Evolutionary conservation across 2,888 invertebrate genomes (phyloP).

Genomic region (Acronicta alni): DNA sequence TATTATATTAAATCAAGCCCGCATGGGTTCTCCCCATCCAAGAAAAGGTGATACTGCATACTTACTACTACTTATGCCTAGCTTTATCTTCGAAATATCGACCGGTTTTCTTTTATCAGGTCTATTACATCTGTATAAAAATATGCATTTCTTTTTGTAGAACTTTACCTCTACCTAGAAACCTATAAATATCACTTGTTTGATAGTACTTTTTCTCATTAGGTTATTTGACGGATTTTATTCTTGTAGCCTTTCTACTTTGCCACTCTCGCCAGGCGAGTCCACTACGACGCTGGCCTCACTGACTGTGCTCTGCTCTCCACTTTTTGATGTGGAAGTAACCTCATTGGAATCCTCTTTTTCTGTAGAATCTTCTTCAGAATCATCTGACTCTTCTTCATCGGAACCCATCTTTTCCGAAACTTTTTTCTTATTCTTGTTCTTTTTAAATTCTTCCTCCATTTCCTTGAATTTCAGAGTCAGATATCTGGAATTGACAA

Average conservation of each 20-base stretch:
- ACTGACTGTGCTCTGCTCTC: constrained; percentile 64
- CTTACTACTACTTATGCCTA: too few relatives aligned
- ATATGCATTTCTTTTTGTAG: too few relatives aligned
- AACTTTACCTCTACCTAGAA: too few relatives aligned
- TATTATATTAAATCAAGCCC: too few relatives aligned
- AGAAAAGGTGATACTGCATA: too few relatives aligned
- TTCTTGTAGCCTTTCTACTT: constrained; percentile 79
- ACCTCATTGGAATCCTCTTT: constrained; percentile 60
- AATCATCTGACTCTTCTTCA: constrained; percentile 69
- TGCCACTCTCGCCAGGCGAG: constrained; percentile 80
- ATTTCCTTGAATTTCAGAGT: constrained; percentile 95
- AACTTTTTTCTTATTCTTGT: constrained; percentile 86
- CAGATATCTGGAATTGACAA: constrained; percentile 90
- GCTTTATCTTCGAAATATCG: too few relatives aligned
- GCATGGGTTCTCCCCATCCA: too few relatives aligned
- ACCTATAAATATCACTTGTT: background rate
- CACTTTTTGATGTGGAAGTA: constrained; percentile 32
- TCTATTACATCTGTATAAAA: too few relatives aligned
- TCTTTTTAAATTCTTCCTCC: constrained; percentile 94
- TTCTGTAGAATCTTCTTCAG: constrained; percentile 61
- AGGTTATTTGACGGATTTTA: constrained; percentile 21
- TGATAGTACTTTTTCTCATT: background rate
- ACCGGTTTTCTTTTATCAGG: too few relatives aligned
- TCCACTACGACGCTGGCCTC: constrained; percentile 78
- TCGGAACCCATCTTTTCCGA: constrained; percentile 70